Conservation (phyloP, 2,888 invertebrate species). For the Oscheius sp. region DNA sequence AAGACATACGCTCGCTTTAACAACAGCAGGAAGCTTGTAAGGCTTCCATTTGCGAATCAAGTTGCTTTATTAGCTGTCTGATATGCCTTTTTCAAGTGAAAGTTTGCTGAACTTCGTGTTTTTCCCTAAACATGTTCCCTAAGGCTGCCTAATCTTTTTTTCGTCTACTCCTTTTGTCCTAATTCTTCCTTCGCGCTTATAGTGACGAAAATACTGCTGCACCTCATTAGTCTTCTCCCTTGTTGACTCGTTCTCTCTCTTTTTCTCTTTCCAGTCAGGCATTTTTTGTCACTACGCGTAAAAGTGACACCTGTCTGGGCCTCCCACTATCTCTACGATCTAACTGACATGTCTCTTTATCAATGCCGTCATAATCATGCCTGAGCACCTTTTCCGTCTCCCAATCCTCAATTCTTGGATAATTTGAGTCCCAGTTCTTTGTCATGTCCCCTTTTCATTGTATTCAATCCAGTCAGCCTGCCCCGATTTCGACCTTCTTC, state of each 20-base stretch:
- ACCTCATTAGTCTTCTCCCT: conserved; percentile 15
- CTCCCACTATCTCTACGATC: not conserved
- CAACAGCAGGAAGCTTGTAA: too few species aligned
- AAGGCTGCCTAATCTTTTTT: not conserved
- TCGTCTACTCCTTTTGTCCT: not conserved
- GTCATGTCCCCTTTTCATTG: not conserved
- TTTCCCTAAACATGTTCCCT: not conserved
- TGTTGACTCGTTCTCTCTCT: conserved; percentile 12
- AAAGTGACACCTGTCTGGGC: not conserved
- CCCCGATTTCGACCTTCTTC: not conserved
- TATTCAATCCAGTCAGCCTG: not conserved
- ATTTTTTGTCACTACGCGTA: conserved; percentile 2
- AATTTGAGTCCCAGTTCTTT: not conserved
- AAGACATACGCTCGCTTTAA: too few species aligned
- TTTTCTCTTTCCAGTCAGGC: not conserved
- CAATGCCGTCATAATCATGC: not conserved
- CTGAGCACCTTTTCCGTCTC: not conserved
- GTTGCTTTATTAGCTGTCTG: too few species aligned
- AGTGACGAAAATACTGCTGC: not conserved
- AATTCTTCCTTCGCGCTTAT: not conserved
- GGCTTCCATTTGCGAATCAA: too few species aligned
- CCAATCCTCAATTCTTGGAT: not conserved
- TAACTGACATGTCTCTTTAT: not conserved
- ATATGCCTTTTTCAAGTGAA: not conserved
- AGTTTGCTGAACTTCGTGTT: not conserved